phyloP scores from a whole-genome alignment of 2,113 vertebrate species.

The Labrus mixtus region DNA sequence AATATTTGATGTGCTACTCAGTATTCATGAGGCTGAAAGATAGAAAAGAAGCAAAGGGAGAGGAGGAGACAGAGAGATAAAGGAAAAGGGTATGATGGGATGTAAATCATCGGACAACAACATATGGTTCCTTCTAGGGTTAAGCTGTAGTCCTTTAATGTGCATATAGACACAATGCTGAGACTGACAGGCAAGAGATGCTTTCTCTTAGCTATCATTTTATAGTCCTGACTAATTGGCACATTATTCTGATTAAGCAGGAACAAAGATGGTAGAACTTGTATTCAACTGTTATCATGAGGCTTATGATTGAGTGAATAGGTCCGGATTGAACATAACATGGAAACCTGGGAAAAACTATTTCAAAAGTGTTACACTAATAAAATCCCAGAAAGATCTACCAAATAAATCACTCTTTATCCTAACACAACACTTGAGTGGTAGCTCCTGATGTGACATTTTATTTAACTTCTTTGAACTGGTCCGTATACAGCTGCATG shows the following conservation, averaged over 20 bases:
- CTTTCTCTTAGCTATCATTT: background rate
- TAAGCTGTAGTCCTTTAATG: constrained; percentile 28
- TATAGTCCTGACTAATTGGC: background rate
- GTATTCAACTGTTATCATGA: background rate
- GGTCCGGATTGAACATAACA: background rate
- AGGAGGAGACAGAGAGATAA: constrained; percentile 24
- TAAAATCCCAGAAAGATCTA: too few relatives aligned
- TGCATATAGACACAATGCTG: constrained; percentile 19
- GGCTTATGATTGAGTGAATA: background rate
- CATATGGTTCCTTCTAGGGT: constrained; percentile 41
- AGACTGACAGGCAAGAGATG: background rate
- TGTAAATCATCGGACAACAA: constrained; percentile 56
- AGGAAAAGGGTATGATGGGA: constrained; percentile 31
- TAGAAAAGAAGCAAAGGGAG: constrained; percentile 47
- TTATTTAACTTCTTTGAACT: too few relatives aligned
- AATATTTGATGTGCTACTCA: constrained; percentile 72
- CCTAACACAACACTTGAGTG: too few relatives aligned
- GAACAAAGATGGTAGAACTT: too few relatives aligned
- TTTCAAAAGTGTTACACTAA: too few relatives aligned
- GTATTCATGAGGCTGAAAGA: constrained; percentile 69
- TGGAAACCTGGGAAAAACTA: background rate
- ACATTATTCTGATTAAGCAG: too few relatives aligned
- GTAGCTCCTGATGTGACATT: too few relatives aligned
- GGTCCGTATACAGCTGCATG: too few relatives aligned
- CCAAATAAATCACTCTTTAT: too few relatives aligned